Percentiles rank a stretch among this genome's conserved stretches.
phyloP scores from a whole-genome alignment of 2,888 invertebrate genomes.

The Prostheceraeus crozeri region DNA sequence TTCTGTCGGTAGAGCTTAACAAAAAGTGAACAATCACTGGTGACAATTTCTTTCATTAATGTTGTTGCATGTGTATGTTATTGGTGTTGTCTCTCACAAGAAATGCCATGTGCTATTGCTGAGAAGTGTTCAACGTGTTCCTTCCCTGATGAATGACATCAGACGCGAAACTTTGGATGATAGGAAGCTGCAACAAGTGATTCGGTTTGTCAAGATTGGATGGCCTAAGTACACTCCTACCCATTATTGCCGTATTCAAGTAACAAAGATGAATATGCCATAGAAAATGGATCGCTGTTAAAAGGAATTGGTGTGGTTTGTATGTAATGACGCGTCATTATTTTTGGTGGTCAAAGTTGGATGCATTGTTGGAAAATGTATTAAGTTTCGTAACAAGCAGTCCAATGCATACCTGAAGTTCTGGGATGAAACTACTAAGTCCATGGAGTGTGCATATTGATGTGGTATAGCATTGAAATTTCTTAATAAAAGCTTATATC shows the following conservation, averaged over 20 bases:
- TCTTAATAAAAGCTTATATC: neutral
- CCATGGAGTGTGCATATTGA: constrained; percentile 27
- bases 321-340: constrained; percentile 3
- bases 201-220: neutral
- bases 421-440: constrained; percentile 14
- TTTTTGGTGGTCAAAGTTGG: constrained; percentile 32
- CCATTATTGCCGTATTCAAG: neutral
- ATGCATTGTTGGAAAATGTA: neutral
- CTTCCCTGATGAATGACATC: no score
- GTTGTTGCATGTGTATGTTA: no score
- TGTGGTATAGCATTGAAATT: neutral
- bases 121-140: no score
- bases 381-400: neutral
- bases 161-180: neutral
- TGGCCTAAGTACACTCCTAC: neutral
- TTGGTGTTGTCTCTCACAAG: no score
- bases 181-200: neutral
- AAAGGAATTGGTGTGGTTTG: neutral
- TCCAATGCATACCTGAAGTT: constrained; percentile 15
- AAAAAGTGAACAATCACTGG: no score
- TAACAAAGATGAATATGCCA: neutral
- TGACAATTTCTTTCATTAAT: no score
- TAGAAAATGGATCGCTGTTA: neutral
- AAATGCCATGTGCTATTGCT: no score
- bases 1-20: no score